Conservation (phyloP, 2,113 vertebrate genomes). For the Fukomys damarensis region DNA sequence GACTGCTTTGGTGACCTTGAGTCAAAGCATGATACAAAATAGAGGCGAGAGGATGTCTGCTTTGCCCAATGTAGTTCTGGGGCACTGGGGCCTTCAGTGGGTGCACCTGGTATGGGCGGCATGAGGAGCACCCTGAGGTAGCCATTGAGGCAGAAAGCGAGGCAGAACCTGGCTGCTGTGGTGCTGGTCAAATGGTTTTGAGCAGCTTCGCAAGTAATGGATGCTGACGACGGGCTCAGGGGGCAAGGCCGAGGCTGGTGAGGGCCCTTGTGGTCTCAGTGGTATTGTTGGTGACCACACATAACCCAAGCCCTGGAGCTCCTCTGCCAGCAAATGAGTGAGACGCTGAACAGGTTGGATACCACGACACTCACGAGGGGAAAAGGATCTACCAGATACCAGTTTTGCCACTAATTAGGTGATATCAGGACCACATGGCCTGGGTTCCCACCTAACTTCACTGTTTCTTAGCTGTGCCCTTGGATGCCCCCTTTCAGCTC, state of each 20-base stretch:
- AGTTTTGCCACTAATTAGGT: not conserved
- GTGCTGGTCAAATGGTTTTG: not conserved
- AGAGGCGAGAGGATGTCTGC: not conserved
- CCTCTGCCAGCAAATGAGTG: not conserved
- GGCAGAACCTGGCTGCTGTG: not conserved
- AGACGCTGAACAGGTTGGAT: not conserved
- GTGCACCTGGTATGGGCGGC: not conserved
- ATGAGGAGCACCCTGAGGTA: fast-evolving
- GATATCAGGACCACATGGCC: too few relatives aligned
- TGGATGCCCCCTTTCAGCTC: not conserved
- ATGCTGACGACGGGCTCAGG: not conserved
- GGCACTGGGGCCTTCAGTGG: not conserved
- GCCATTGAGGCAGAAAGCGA: not conserved
- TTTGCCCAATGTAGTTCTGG: not conserved
- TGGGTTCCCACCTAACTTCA: not conserved
- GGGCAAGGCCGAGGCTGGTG: not conserved
- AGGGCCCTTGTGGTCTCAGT: not conserved
- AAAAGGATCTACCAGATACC: not conserved
- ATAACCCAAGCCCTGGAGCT: not conserved
- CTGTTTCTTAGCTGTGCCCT: not conserved
- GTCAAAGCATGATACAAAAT: not conserved
- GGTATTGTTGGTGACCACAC: not conserved
- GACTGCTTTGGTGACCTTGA: not conserved
- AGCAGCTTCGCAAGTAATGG: not conserved
- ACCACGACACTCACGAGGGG: too few relatives aligned